Evolutionary conservation across 2,113 vertebrate genomes (phyloP).

Genomic region (Engystomops pustulosus): DNA sequence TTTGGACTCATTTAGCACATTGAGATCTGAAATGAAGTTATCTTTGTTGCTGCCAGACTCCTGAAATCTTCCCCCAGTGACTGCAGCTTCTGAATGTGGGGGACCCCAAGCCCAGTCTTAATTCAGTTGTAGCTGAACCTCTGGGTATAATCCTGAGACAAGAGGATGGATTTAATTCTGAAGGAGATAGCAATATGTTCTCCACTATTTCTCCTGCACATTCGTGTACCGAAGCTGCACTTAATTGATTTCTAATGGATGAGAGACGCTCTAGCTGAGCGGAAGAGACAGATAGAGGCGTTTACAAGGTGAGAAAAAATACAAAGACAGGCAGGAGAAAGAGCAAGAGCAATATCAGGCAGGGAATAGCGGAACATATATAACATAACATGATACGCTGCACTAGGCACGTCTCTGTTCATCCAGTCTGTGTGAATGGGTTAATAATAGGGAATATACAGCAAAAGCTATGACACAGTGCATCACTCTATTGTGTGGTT

Average conservation of each 20-base stretch:
- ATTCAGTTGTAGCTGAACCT: constrained; percentile 13
- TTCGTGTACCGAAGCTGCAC: constrained; percentile 31
- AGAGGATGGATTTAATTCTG: constrained; percentile 50
- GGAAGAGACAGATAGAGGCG: constrained; percentile 56
- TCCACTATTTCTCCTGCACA: constrained; percentile 33
- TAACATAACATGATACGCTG: neutral
- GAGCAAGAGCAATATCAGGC: constrained; percentile 4
- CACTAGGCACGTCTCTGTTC: neutral
- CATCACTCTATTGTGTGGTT: neutral
- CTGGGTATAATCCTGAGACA: constrained; percentile 21
- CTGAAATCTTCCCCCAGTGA: neutral
- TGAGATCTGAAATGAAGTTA: constrained; percentile 35
- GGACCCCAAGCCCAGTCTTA: neutral
- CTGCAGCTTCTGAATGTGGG: neutral
- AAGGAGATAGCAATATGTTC: constrained; percentile 41
- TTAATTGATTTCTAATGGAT: constrained; percentile 59
- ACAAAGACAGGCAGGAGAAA: constrained; percentile 11
- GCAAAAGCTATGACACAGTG: neutral
- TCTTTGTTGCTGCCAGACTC: constrained; percentile 24
- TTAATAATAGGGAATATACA: neutral
- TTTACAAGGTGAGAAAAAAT: constrained; percentile 56
- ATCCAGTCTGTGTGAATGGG: neutral
- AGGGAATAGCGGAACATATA: neutral
- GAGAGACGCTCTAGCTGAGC: constrained; percentile 51
- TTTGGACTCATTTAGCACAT: constrained; percentile 38